Percentiles rank a stretch among this genome's conserved stretches.
Evolutionary conservation across 2,113 vertebrate genomes (phyloP).

Genomic region (Seriola aureovittata): DNA sequence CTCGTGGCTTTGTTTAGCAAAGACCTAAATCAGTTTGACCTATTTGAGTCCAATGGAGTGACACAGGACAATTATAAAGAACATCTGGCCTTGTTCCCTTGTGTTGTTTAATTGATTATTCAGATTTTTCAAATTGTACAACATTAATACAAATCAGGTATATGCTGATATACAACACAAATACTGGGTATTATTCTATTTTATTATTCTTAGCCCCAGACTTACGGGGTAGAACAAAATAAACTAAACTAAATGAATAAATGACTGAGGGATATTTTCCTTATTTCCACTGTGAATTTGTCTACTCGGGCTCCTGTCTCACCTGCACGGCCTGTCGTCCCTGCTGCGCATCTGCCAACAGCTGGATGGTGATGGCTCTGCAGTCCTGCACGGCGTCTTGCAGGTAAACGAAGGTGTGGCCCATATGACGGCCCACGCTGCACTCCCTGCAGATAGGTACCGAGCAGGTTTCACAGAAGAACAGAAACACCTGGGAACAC

Average conservation of each 20-base stretch:
- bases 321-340: constrained; percentile 98
- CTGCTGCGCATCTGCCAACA: constrained; percentile 96
- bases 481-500: constrained; percentile 90
- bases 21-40: constrained; percentile 33
- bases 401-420: constrained; percentile 97
- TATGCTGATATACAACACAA: background rate
- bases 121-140: background rate
- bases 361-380: constrained; percentile 94
- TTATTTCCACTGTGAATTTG: background rate
- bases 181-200: background rate
- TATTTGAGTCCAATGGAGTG: background rate
- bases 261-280: background rate
- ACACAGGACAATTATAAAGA: background rate
- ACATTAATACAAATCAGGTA: too few relatives aligned
- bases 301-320: constrained; percentile 21
- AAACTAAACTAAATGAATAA: background rate
- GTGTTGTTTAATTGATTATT: background rate
- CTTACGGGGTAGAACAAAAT: background rate
- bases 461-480: constrained; percentile 97
- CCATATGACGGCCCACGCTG: constrained; percentile 92
- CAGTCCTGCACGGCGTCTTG: constrained; percentile 98
- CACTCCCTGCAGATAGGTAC: constrained; percentile 98
- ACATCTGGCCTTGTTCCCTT: background rate
- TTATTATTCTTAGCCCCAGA: background rate
- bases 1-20: constrained; percentile 6